A percentile compares a stretch with the other conserved stretches of the same genome.
Conservation (phyloP, 2,797 vertebrate genomes). For the Psittacula echo region DNA sequence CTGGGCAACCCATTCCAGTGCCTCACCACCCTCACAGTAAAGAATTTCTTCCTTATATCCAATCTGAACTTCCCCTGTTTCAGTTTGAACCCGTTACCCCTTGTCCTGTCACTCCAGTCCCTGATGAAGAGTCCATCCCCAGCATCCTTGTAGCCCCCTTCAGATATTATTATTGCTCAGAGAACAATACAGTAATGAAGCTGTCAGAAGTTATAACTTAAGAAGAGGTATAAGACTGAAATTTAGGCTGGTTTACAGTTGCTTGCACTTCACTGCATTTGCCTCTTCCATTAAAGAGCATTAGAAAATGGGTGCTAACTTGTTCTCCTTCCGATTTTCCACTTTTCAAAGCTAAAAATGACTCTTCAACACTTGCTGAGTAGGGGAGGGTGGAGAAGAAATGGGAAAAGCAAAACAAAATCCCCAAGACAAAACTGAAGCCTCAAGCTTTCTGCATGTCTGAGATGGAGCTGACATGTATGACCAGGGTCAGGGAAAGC, state of each 20-base stretch:
- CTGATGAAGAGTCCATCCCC: not conserved
- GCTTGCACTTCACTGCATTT: not conserved
- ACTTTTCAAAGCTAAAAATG: slow-evolving; percentile 33
- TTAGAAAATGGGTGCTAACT: not conserved
- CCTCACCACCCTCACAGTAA: too few species aligned
- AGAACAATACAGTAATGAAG: not conserved
- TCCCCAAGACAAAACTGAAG: slow-evolving; percentile 22
- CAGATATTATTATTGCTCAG: not conserved
- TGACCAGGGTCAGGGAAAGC: not conserved
- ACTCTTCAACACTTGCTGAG: not conserved
- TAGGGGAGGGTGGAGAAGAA: not conserved
- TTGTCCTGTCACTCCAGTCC: not conserved
- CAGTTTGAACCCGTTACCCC: not conserved
- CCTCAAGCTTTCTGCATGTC: slow-evolving; percentile 33
- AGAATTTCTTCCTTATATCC: too few species aligned
- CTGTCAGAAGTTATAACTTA: not conserved
- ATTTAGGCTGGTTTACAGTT: not conserved
- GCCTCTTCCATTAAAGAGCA: not conserved
- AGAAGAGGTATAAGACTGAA: not conserved
- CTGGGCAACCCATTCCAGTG: too few species aligned
- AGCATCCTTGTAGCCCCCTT: not conserved
- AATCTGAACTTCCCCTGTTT: not conserved
- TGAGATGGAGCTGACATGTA: slow-evolving; percentile 31
- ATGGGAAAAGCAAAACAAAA: not conserved
- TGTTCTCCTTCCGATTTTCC: slow-evolving; percentile 19